A percentile compares a stretch with the other conserved stretches of the same genome.
These are phyloP conservation scores for Oophaga pumilio DNA, from an alignment of 2,113 vertebrate genomes.

Conservation along the genomic window DNA sequence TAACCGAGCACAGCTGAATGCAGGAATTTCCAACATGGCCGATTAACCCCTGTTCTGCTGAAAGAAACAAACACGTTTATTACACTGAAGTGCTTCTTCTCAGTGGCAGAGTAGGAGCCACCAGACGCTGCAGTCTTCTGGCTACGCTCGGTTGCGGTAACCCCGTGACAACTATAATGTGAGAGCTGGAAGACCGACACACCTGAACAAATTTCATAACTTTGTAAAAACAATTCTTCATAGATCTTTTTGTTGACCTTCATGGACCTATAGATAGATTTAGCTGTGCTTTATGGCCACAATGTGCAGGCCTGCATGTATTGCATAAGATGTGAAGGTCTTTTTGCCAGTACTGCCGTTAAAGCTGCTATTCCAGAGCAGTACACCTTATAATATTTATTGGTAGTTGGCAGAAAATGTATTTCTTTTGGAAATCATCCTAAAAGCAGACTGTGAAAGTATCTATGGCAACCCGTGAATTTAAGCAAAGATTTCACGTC, in stretches of 20 bases:
- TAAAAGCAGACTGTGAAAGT: conserved; percentile 55
- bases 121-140: too few relatives aligned
- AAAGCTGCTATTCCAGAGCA: conserved; percentile 35
- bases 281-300: conserved; percentile 28
- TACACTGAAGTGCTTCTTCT: too few relatives aligned
- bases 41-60: too few relatives aligned
- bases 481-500: conserved; percentile 38
- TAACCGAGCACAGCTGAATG: too few relatives aligned
- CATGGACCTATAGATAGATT: conserved; percentile 35
- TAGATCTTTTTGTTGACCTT: conserved; percentile 29
- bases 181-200: too few relatives aligned
- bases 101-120: too few relatives aligned
- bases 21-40: too few relatives aligned
- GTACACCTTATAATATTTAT: conserved; percentile 55
- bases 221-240: background rate
- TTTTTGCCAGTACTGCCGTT: conserved; percentile 16
- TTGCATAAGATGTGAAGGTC: conserved; percentile 34
- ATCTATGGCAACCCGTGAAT: conserved; percentile 55
- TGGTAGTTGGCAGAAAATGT: conserved; percentile 53
- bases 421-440: conserved; percentile 56
- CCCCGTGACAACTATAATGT: too few relatives aligned
- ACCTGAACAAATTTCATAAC: too few relatives aligned
- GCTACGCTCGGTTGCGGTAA: too few relatives aligned
- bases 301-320: conserved; percentile 2
- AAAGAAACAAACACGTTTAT: too few relatives aligned